phyloP scores from a whole-genome alignment of 2,113 vertebrate genomes.

The Labrus mixtus region DNA sequence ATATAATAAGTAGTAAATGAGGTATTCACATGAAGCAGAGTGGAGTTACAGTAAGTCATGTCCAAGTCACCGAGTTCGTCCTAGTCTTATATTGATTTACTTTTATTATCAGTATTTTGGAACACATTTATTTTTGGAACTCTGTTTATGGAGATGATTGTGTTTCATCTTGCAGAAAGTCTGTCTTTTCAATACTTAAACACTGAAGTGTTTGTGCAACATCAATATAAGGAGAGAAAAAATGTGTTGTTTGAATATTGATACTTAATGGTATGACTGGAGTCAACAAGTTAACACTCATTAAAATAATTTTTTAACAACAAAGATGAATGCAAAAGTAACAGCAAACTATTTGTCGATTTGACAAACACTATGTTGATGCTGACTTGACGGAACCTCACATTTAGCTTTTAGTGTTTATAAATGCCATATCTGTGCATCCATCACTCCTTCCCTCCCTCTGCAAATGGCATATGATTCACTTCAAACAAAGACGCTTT shows the following conservation, averaged over 20 bases:
- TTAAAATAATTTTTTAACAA: not conserved
- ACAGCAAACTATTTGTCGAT: not conserved
- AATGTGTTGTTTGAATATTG: too few relatives aligned
- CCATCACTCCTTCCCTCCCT: conserved; percentile 45
- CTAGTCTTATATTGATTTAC: conserved; percentile 63
- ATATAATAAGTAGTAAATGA: conserved; percentile 11
- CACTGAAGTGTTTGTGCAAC: too few relatives aligned
- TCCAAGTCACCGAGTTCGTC: conserved; percentile 62
- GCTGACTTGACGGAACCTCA: conserved; percentile 59
- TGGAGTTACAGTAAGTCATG: conserved; percentile 66
- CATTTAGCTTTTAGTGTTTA: conserved; percentile 65
- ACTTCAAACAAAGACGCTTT: conserved; percentile 64
- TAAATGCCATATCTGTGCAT: conserved; percentile 63
- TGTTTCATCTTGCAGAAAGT: too few relatives aligned
- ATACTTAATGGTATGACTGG: too few relatives aligned
- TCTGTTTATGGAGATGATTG: too few relatives aligned
- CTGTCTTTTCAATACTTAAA: too few relatives aligned
- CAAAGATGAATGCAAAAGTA: conserved; percentile 28
- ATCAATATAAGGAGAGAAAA: too few relatives aligned
- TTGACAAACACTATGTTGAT: not conserved
- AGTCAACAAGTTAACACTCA: too few relatives aligned
- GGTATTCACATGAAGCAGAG: conserved; percentile 50
- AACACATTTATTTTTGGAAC: conserved; percentile 34
- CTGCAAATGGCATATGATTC: conserved; percentile 67
- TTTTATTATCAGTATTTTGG: conserved; percentile 67